Percentiles rank a stretch among this genome's conserved stretches.
Conservation (phyloP, 2,888 invertebrate species). For the Chloromyia formosa region DNA sequence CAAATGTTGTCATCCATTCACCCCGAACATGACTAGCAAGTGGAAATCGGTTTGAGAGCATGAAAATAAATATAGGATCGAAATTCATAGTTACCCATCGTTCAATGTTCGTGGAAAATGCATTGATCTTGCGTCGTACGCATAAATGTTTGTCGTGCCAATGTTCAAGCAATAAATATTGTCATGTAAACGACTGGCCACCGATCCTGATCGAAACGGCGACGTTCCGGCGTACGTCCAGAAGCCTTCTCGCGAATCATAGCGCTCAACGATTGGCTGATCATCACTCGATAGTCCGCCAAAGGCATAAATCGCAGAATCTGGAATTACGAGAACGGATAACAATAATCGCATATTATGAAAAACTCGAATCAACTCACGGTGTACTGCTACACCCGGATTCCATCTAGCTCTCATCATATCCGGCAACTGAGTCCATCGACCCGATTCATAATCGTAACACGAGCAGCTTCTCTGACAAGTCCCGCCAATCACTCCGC, state of each 20-base stretch:
- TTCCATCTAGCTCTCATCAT: background rate
- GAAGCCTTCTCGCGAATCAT: background rate
- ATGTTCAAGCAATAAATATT: slow-evolving; percentile 3
- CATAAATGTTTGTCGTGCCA: background rate
- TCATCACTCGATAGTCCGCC: background rate
- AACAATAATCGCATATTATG: no score
- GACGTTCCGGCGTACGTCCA: background rate
- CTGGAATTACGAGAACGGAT: background rate
- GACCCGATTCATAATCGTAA: background rate
- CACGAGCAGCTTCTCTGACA: background rate
- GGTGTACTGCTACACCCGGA: background rate
- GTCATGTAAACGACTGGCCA: background rate
- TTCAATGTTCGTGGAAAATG: background rate
- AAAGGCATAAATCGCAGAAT: background rate
- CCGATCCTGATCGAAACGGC: background rate
- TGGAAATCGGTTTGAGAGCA: background rate
- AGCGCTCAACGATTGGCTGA: background rate
- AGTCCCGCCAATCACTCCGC: background rate
- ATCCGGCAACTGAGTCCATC: background rate
- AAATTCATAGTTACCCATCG: background rate
- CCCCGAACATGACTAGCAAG: background rate
- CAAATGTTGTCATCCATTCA: background rate
- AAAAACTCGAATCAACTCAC: background rate
- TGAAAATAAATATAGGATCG: no score
- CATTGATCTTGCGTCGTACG: background rate